A percentile compares a stretch with the other conserved stretches of the same genome.
phyloP scores from a whole-genome alignment of 2,113 vertebrate genomes.

The Bungarus multicinctus region DNA sequence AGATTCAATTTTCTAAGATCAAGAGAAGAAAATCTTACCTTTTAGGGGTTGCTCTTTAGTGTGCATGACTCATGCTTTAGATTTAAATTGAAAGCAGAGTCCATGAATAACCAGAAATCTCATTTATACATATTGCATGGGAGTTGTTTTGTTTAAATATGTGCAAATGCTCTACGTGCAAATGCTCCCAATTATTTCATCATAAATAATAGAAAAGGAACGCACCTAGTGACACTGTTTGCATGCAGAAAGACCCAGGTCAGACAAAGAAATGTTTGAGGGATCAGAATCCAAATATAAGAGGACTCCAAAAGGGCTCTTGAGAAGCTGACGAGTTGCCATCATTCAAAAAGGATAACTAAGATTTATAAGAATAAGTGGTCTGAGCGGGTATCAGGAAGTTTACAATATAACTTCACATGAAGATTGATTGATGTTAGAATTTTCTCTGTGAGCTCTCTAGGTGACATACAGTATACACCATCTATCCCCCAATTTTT shows the following conservation, averaged over 20 bases:
- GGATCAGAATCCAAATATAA: background rate
- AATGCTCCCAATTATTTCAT: background rate
- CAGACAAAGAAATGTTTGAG: background rate
- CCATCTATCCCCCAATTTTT: background rate
- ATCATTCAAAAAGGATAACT: background rate
- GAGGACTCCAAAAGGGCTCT: background rate
- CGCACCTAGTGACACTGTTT: background rate
- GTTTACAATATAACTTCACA: background rate
- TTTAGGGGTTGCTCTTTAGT: background rate
- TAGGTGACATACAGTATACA: background rate
- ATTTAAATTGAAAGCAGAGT: background rate
- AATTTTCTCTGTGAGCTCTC: background rate
- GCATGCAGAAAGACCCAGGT: background rate
- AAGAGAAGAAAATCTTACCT: background rate
- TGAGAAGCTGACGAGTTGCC: background rate
- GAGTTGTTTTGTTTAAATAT: background rate
- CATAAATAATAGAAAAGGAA: background rate
- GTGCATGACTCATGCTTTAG: background rate
- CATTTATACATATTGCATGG: background rate
- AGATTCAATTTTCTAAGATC: background rate
- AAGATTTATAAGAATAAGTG: background rate
- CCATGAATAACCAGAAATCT: background rate
- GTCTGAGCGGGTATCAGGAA: background rate
- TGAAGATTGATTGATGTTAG: background rate
- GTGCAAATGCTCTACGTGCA: background rate